Base-by-base conservation (phyloP, 92 coral and sea anemone genomes). In the Bergia sp. region DNA sequence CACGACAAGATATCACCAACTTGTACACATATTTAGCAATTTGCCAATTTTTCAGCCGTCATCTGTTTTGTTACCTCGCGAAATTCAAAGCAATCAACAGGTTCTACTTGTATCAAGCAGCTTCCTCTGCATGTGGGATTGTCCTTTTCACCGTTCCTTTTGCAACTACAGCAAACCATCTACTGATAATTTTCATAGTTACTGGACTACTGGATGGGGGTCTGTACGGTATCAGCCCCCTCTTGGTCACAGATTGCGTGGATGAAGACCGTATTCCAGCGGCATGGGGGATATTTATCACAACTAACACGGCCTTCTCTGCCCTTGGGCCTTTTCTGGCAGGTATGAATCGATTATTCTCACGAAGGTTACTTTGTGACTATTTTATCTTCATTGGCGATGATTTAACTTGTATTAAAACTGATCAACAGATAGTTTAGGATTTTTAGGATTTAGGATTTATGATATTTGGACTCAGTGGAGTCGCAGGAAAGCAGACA, bases 171-270 rank as follows among this genome's bases (percentile, higher is more conserved):
- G 86, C 82, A 44, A 47, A 20, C 37, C 86, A 88, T 38, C 43
- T 93, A 10, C 76, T 88, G 23, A 37, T 88, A 65, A 40, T 93
- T 7, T 85, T 93, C 42, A 16, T 79, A 2, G 88, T 79, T 4
- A 43, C 43, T 75, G 96, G 94, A 23, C 90, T 90, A 3, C 47
- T 91, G 85, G 96, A 93, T 37, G 96, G 96, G 5, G 91, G 92
- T 16, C 4, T 89, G 12, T 38, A 57, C 23, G 96, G 96, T 2
- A 84, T 90, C 39, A 7, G 77, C 36, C 80, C 96, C 16, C 58
- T 93, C 38, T 66, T 93, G 12, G 90, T 93, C 6, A 75, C 89
- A 13, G 83, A 88, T 10, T 87, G 94, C 53, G 91, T 82, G 3
- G 91, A 87, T 11, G 42, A 89, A 42, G 85, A 90, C 39, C 80